Evolutionary conservation across 1,140 invertebrate genomes (phyloP).

Genomic region (Listronotus oregonensis): DNA sequence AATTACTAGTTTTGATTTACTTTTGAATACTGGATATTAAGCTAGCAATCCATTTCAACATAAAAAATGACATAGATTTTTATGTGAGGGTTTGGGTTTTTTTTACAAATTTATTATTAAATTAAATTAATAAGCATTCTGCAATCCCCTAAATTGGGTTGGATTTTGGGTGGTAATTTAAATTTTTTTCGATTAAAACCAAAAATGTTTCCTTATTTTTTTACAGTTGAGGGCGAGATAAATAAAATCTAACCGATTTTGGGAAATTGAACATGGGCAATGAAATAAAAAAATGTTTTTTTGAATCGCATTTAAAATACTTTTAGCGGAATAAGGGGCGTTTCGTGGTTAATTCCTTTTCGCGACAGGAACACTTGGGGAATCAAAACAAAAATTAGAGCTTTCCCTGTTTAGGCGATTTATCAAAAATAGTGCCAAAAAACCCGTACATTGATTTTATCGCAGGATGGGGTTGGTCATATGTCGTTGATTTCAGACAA

Average conservation of each 20-base stretch:
- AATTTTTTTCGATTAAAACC: background rate
- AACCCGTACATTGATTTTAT: constrained; percentile 46
- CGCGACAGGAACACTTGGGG: constrained; percentile 22
- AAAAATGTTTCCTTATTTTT: background rate
- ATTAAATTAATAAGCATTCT: constrained; percentile 2
- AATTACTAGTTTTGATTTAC: background rate
- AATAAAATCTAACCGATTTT: constrained; percentile 14
- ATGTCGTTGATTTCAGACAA: too few relatives aligned
- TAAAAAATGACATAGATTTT: constrained; percentile 6
- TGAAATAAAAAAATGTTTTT: background rate
- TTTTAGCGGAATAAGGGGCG: background rate
- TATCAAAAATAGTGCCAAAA: constrained; percentile 39
- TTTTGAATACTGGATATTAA: constrained; percentile 8
- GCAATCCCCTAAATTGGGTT: constrained; percentile 6
- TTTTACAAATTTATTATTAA: constrained; percentile 8
- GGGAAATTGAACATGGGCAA: constrained; percentile 8
- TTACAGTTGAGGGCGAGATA: background rate
- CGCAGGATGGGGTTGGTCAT: constrained; percentile 45
- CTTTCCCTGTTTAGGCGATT: constrained; percentile 38
- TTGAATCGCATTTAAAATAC: constrained; percentile 4
- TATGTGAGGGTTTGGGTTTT: constrained; percentile 4
- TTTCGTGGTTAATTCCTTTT: constrained; percentile 30
- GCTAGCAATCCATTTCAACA: constrained; percentile 2
- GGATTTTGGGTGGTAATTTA: background rate
- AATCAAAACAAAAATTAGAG: constrained; percentile 17